Conservation (phyloP, 2,797 vertebrate genomes). For the Etheostoma perlongum region DNA sequence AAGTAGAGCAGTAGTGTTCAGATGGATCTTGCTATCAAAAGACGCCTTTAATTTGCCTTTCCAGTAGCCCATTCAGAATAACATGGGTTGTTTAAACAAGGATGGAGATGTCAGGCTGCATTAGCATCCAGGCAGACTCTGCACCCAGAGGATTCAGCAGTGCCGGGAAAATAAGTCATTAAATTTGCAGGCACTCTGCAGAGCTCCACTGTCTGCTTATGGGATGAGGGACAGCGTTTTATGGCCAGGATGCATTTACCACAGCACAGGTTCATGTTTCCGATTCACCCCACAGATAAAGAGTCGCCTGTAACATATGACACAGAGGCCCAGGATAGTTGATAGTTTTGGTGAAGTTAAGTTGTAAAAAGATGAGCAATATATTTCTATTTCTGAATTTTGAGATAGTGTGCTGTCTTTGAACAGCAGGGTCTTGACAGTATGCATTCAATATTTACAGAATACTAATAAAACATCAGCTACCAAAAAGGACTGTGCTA, state of each 20-base stretch:
- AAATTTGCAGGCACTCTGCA: constrained; percentile 77
- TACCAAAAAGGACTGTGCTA: constrained; percentile 20
- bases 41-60: constrained; percentile 68
- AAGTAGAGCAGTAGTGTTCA: constrained; percentile 45
- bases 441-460: constrained; percentile 69
- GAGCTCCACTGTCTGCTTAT: constrained; percentile 55
- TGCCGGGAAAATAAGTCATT: constrained; percentile 81
- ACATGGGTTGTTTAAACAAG: constrained; percentile 77
- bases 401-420: constrained; percentile 14
- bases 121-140: constrained; percentile 74
- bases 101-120: constrained; percentile 78
- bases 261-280: constrained; percentile 53
- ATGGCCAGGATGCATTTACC: constrained; percentile 47
- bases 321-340: constrained; percentile 16
- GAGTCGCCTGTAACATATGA: constrained; percentile 10
- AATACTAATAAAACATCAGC: constrained; percentile 24
- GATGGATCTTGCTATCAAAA: constrained; percentile 36
- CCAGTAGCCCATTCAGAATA: constrained; percentile 54
- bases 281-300: constrained; percentile 55
- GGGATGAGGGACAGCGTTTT: constrained; percentile 41
- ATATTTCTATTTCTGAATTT: constrained; percentile 5
- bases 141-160: constrained; percentile 72
- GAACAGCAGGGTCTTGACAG: constrained; percentile 21
- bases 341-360: constrained; percentile 5
- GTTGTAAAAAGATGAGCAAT: neutral